Base-by-base conservation (phyloP, 2,113 vertebrate species). In the Actenoides hombroni region DNA sequence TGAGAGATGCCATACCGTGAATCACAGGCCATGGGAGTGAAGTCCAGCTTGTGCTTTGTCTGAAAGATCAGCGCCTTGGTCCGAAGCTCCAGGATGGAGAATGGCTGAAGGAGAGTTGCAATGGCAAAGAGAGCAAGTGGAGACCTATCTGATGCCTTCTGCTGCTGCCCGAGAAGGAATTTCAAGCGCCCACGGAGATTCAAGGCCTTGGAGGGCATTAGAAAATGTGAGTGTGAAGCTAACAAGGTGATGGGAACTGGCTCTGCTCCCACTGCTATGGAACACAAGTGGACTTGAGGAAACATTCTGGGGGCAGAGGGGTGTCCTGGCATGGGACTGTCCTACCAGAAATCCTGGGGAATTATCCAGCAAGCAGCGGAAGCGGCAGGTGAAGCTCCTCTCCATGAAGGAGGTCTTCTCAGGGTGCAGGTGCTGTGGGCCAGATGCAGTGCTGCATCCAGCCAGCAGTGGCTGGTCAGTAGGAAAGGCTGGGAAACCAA, bases 341-440 rank as follows among this genome's bases (percentile, higher is more conserved):
- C 2, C 86, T 97, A 98, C 98, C 97, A 98, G 97, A 82, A 99
- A 99, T 44, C 98, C 98, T 0, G 97, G 98, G 64, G 98, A 98
- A 79, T 98, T 98, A 92, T 98, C 98, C 92, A 99, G 96, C 42
- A 99, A 97, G 93, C 98, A 99, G 84, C 97, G 97, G 96, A 99
- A 98, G 67, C 97, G 97, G 80, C 98, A 99, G 65, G 97, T 93
- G 81, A 98, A 99, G 90, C 64, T 98, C 68, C 98, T 97, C 95
- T 99, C 98, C 94, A 97, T 11, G 15, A 96, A 98, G 84, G 97
- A 97, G 1, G 90, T 96, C 92, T 98, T 97, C 86, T 98, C 95
- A 0, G 93, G 96, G 2, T 44, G 71, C 28, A 97, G 94, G 26
- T 88, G 96, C 40, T 95, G 97, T 0, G 93, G 95, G 64, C 61